Evolutionary conservation across 2,113 vertebrate genomes (phyloP).

Genomic region (Carassius carassius): DNA sequence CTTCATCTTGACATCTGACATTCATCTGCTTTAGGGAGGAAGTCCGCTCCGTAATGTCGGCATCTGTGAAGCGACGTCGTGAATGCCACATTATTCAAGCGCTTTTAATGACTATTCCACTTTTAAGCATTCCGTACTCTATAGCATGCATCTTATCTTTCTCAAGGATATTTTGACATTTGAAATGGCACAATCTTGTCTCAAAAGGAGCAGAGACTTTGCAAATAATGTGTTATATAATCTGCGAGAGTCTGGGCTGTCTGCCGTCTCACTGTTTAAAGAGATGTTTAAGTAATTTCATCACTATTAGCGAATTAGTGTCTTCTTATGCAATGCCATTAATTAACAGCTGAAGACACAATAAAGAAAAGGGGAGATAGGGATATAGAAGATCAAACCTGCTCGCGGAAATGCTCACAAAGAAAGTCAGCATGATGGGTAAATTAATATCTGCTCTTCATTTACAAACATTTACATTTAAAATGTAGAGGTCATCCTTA

Average conservation of each 20-base stretch:
- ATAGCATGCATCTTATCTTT: slow-evolving; percentile 25
- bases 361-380: background rate
- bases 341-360: background rate
- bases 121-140: slow-evolving; percentile 4
- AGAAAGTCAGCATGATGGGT: slow-evolving; percentile 10
- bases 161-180: slow-evolving; percentile 37
- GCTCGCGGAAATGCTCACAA: background rate
- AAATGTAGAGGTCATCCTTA: slow-evolving; percentile 16
- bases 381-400: background rate
- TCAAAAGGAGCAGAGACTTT: slow-evolving; percentile 22
- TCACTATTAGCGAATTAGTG: background rate
- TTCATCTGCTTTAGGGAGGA: slow-evolving; percentile 31
- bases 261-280: background rate
- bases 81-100: slow-evolving; percentile 29
- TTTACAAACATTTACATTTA: slow-evolving; percentile 16
- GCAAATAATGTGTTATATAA: slow-evolving; percentile 30
- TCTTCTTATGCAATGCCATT: background rate
- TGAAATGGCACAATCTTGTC: slow-evolving; percentile 19
- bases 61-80: slow-evolving; percentile 23
- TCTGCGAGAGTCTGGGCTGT: background rate
- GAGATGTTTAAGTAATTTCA: background rate
- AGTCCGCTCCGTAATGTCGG: background rate
- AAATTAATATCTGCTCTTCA: slow-evolving; percentile 6
- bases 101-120: slow-evolving; percentile 35
- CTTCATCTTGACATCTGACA: slow-evolving; percentile 27